Base-by-base conservation (phyloP, 2,888 invertebrate genomes). In the Eretmocerus hayati region DNA sequence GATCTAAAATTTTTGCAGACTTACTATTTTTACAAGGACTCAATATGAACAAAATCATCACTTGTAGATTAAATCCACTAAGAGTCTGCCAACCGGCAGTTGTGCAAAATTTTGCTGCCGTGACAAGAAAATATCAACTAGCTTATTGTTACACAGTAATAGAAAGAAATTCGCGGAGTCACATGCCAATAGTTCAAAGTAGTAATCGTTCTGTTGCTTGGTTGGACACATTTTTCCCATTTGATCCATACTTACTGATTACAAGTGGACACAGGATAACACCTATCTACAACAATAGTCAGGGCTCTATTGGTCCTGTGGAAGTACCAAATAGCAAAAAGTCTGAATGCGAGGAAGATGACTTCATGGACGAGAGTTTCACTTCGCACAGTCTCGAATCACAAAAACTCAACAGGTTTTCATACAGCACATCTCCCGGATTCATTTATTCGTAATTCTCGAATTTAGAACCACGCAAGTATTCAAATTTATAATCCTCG, bases 111-210 rank as follows among this genome's bases (percentile, higher is more conserved):
- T 92, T 93, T 71, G 85, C 90, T 0, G 81, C 85, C 0, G 81
- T 90, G 2, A 86, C 90, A 0, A 79, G 88, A 42, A 79, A 84
- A 9, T 88, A 92, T 68, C 94, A 95, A 65, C 76, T 96, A 44
- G 91, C 87, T 0, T 95, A 94, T 72, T 95, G 95, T 71, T 89
- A 91, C 67, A 81, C 90, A 0, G 81, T 94, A 39, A 83, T 95
- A 32, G 92, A 95, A 69, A 81, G 85, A 59, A 95, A 95, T 72
- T 71, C 80, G 0, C 75, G 89, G 39, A 77, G 75, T 40, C 73
- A 73, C 46, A 63, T 84, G 47, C 81, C 83, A 2, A 74, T 77
- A 1, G 72, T 81, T 2, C 73, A 74, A 13, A 75, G 77, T 61
- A 75, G 76, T 6, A 71, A 69, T 54, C 73, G 74, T 5, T 56